A percentile compares a stretch with the other conserved stretches of the same genome.
Conservation (phyloP, 2,113 vertebrate species). For the Setophaga coronata region DNA sequence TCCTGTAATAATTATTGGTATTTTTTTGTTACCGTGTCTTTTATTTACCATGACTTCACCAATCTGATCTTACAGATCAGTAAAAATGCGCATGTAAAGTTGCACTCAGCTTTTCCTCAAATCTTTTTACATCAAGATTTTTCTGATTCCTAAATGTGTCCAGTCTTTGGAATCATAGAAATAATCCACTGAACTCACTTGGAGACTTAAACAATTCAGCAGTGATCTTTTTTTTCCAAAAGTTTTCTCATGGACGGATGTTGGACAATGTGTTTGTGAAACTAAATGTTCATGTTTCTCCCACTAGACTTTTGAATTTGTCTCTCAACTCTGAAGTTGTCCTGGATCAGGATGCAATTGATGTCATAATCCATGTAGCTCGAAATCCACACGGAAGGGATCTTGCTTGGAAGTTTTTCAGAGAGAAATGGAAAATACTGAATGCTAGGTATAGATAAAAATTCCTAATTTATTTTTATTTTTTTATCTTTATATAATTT, state of each 20-base stretch:
- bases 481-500: not conserved
- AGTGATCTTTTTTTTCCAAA: not conserved
- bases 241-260: not conserved
- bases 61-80: not conserved
- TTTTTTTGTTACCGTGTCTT: not conserved
- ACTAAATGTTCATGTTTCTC: not conserved
- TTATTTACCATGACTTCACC: not conserved
- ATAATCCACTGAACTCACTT: not conserved
- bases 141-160: not conserved
- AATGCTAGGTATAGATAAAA: conserved; percentile 86
- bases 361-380: conserved; percentile 95
- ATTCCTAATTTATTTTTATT: not conserved
- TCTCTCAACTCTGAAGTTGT: conserved; percentile 94
- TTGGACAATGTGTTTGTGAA: not conserved
- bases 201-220: not conserved
- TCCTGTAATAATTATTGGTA: not conserved
- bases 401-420: conserved; percentile 95
- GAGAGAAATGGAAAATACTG: conserved; percentile 94
- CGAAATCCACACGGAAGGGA: conserved; percentile 93
- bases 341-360: conserved; percentile 94
- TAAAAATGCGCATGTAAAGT: not conserved
- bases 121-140: not conserved
- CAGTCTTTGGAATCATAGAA: not conserved
- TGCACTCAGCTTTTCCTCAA: not conserved
- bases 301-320: conserved; percentile 86